These are phyloP conservation scores for Hydrochoerus hydrochaeris DNA, from an alignment of 2,113 vertebrate genomes.

Conservation along the genomic window DNA sequence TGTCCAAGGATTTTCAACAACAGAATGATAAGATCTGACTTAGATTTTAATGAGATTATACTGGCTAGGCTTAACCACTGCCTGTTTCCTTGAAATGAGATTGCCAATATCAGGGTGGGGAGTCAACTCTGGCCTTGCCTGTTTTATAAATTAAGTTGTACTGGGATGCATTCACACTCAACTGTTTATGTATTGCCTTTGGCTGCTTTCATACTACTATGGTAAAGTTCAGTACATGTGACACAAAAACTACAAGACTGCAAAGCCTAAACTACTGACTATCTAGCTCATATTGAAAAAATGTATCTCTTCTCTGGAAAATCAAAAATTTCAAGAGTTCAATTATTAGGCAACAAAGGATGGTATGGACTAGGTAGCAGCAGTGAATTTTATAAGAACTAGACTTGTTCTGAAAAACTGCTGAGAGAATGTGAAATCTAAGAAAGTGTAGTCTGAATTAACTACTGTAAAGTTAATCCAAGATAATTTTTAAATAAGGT, in stretches of 20 bases:
- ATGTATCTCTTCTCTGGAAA: neutral
- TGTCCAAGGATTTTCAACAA: neutral
- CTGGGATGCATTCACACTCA: neutral
- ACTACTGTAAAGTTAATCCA: neutral
- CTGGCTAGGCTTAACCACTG: neutral
- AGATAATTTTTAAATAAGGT: neutral
- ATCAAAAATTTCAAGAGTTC: neutral
- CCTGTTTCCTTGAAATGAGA: neutral
- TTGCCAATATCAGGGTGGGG: too few species aligned
- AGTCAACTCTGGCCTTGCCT: neutral
- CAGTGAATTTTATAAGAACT: neutral
- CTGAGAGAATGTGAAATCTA: neutral
- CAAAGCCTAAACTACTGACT: conserved; percentile 18
- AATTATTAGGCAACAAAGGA: neutral
- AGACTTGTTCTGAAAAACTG: neutral
- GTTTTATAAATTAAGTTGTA: neutral
- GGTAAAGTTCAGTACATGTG: neutral
- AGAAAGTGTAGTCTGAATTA: neutral
- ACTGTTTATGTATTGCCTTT: neutral
- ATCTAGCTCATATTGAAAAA: neutral
- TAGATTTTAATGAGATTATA: neutral
- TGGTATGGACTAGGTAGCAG: neutral
- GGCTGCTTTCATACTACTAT: neutral
- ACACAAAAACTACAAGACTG: neutral
- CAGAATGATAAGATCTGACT: neutral